A percentile compares a stretch with the other conserved stretches of the same genome.
Conservation (phyloP, 2,113 vertebrate species). For the Gorsachius goisagi region DNA sequence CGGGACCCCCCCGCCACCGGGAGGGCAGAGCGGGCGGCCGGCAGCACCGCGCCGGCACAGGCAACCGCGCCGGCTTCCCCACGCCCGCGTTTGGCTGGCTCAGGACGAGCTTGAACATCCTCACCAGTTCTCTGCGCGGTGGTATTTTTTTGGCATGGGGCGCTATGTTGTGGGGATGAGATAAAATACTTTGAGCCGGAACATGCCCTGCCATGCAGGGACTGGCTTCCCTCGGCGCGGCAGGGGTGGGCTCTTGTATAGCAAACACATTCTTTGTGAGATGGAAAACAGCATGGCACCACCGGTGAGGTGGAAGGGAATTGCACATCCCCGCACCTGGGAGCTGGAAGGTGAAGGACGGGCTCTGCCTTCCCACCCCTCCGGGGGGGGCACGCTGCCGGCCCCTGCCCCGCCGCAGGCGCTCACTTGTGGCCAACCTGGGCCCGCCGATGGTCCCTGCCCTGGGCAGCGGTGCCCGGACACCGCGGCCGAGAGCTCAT, state of each 20-base stretch:
- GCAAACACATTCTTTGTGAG: slow-evolving; percentile 49
- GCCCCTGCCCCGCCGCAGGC: background rate
- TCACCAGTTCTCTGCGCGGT: background rate
- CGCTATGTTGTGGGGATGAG: background rate
- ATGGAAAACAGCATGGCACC: background rate
- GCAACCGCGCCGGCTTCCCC: background rate
- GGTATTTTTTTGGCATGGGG: slow-evolving; percentile 31
- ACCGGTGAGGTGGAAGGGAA: background rate
- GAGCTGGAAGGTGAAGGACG: background rate
- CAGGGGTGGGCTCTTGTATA: slow-evolving; percentile 31
- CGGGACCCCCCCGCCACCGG: rapidly evolving
- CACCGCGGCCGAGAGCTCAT: background rate
- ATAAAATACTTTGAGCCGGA: slow-evolving; percentile 36
- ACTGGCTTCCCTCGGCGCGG: background rate
- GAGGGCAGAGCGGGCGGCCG: background rate
- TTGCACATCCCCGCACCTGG: background rate
- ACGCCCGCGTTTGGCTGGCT: background rate
- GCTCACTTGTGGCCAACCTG: background rate
- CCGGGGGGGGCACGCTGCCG: background rate
- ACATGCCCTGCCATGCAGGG: slow-evolving; percentile 47
- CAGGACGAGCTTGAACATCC: slow-evolving; percentile 23
- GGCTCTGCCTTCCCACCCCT: background rate
- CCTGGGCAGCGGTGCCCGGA: background rate
- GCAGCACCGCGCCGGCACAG: background rate
- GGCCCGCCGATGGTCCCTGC: background rate